phyloP scores from a whole-genome alignment of 1,140 invertebrate genomes.

The Tyrophagus putrescentiae region DNA sequence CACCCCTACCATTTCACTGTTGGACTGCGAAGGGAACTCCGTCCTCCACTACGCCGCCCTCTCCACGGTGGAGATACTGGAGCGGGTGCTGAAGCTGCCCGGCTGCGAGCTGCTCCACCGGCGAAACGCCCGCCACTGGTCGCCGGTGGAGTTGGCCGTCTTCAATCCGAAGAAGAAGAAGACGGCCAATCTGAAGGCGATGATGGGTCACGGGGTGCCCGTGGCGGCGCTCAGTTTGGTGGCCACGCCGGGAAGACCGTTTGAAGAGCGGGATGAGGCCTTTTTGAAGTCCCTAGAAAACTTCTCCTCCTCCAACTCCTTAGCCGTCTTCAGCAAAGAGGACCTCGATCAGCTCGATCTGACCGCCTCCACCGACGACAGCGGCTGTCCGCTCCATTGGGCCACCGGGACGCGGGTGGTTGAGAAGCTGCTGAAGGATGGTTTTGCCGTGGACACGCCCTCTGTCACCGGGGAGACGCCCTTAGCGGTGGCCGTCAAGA shows the following conservation, averaged over 20 bases:
- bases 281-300: no score
- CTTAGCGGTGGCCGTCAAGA: slow-evolving; percentile 54
- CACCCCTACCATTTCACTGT: background rate
- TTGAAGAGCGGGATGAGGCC: no score
- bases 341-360: slow-evolving; percentile 30
- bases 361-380: slow-evolving; percentile 53
- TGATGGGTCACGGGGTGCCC: background rate
- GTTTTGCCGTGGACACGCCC: slow-evolving; percentile 63
- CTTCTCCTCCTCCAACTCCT: background rate
- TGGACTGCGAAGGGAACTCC: slow-evolving; percentile 12
- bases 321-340: background rate
- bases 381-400: slow-evolving; percentile 83
- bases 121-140: background rate
- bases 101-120: background rate
- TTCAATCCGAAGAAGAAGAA: background rate
- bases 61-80: background rate
- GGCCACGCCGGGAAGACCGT: background rate
- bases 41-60: slow-evolving; percentile 19
- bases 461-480: slow-evolving; percentile 70
- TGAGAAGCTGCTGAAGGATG: slow-evolving; percentile 56
- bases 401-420: slow-evolving; percentile 49
- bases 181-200: background rate
- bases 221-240: background rate
- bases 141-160: slow-evolving; percentile 16
- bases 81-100: background rate